Percentiles rank a stretch among this genome's conserved stretches.
Conservation (phyloP, 1,140 invertebrate genomes). For the Camponotus pennsylvanicus region DNA sequence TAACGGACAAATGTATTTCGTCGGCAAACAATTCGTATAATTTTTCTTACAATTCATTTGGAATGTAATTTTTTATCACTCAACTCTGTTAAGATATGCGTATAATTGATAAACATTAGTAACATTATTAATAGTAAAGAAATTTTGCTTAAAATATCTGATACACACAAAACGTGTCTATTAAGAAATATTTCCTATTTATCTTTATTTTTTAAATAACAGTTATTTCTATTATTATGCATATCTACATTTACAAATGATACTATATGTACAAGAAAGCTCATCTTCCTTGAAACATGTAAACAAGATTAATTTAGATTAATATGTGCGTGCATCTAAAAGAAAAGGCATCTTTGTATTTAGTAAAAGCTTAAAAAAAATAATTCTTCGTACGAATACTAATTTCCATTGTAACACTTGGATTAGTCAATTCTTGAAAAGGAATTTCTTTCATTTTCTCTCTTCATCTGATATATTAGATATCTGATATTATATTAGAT, state of each 20-base stretch:
- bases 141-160: background rate
- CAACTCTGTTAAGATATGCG: too few species aligned
- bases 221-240: background rate
- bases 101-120: background rate
- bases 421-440: conserved; percentile 68
- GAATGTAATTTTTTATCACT: too few species aligned
- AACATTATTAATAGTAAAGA: background rate
- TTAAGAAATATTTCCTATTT: background rate
- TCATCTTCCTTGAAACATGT: background rate
- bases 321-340: conserved; percentile 6
- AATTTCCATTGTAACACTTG: conserved; percentile 61
- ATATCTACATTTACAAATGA: background rate
- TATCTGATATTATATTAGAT: conserved; percentile 56
- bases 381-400: conserved; percentile 34
- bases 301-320: background rate
- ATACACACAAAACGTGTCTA: background rate
- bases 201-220: background rate
- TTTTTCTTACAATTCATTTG: too few species aligned
- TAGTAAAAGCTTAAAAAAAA: conserved; percentile 1
- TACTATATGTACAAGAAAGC: background rate
- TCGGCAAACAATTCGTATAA: conserved; percentile 3
- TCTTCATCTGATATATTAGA: background rate
- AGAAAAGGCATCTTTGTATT: conserved; percentile 32
- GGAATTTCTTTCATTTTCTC: conserved; percentile 69
- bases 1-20: background rate